These are phyloP conservation scores for Denticeps clupeoides DNA, from an alignment of 2,797 vertebrate species.

Conservation along the genomic window DNA sequence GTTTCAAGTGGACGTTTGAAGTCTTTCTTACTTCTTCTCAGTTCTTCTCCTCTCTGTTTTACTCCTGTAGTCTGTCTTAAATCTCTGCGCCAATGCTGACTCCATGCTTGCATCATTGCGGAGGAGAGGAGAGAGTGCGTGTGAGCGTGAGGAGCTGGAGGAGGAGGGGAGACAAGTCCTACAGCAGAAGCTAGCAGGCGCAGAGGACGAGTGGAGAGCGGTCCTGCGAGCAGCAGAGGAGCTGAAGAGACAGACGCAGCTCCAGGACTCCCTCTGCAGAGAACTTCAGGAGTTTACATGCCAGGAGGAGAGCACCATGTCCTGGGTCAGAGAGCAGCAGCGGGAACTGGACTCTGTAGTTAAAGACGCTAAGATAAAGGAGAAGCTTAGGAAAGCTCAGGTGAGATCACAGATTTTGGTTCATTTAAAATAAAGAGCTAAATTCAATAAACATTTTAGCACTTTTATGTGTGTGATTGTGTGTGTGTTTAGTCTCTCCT, in stretches of 20 bases:
- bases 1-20: too few species aligned
- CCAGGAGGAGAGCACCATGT: constrained; percentile 39
- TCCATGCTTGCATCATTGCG: constrained; percentile 39
- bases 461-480: too few species aligned
- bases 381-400: constrained; percentile 44
- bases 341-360: constrained; percentile 43
- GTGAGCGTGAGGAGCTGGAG: constrained; percentile 26
- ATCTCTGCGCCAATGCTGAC: constrained; percentile 43
- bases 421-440: too few species aligned
- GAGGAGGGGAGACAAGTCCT: constrained; percentile 22
- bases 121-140: constrained; percentile 14
- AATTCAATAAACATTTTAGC: too few species aligned
- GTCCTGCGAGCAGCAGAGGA: constrained; percentile 25
- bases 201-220: constrained; percentile 39
- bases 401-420: too few species aligned
- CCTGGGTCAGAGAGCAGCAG: constrained; percentile 51
- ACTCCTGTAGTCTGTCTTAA: constrained; percentile 60
- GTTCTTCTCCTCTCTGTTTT: constrained; percentile 6
- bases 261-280: constrained; percentile 38
- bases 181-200: constrained; percentile 9
- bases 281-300: constrained; percentile 45
- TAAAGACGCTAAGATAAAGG: constrained; percentile 33
- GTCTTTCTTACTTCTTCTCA: too few species aligned
- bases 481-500: constrained; percentile 55
- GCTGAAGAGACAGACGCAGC: constrained; percentile 41